Percentiles rank a stretch among this genome's conserved stretches.
Evolutionary conservation across 2,113 vertebrate species (phyloP).

Genomic region (Oriolus oriolus): DNA sequence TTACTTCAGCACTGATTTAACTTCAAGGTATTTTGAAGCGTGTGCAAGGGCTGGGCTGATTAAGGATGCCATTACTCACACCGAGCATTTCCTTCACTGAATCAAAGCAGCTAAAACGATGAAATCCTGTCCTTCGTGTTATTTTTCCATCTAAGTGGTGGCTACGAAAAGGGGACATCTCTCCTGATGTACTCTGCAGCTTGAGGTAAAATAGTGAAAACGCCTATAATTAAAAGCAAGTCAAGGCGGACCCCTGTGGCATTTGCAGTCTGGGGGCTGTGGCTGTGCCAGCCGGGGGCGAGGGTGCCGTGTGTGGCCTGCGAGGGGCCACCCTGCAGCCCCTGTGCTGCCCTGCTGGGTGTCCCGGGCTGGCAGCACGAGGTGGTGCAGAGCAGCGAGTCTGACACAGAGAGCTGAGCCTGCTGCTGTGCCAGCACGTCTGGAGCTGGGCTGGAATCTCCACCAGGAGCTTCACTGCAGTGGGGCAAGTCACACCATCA

Average conservation of each 20-base stretch:
- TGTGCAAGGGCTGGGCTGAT: neutral
- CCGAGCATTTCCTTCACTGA: neutral
- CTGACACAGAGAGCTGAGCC: neutral
- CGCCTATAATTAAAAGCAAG: neutral
- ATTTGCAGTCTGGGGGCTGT: neutral
- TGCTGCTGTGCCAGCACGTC: neutral
- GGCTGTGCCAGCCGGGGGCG: fast-evolving
- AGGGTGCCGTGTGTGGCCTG: neutral
- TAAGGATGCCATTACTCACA: slow-evolving; percentile 8
- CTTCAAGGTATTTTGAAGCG: slow-evolving; percentile 11
- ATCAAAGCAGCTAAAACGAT: neutral
- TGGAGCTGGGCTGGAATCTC: neutral
- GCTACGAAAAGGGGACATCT: neutral
- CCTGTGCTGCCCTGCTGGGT: neutral
- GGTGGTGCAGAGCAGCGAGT: too few species aligned
- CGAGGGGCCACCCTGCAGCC: neutral
- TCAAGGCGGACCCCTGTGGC: fast-evolving
- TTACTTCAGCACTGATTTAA: slow-evolving; percentile 44
- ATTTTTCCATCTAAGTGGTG: neutral
- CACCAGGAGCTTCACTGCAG: neutral
- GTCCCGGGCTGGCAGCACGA: fast-evolving
- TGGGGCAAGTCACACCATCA: neutral
- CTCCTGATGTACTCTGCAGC: neutral
- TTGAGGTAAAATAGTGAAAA: neutral
- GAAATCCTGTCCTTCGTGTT: neutral